Base-by-base conservation (phyloP, 2,888 invertebrate species). In the Calameuta filiformis region DNA sequence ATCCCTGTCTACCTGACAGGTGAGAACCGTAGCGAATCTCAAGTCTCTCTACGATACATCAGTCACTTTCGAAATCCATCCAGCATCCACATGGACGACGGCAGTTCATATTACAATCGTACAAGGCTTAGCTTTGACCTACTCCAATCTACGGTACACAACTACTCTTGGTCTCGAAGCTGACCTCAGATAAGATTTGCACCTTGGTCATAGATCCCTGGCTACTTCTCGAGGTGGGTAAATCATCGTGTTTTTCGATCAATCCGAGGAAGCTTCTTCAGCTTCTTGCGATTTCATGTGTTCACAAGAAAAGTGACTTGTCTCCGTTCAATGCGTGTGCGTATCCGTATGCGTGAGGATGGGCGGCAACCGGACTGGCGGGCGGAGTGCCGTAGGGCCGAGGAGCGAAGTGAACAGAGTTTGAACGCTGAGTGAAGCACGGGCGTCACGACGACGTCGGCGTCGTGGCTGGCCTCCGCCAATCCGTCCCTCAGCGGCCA, bases 401-500 rank as follows among this genome's bases (percentile, higher is more conserved):
- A 68, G 76, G 34, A 78, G 68, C 56, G 76, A 73, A 73, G 30
- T 76, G 71, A 76, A 68, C 56, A 73, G 74, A 79, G 76, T 76
- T 76, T 76, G 76, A 80, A 75, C 75, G 79, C 81, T 88, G 91
- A 91, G 90, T 91, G 91, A 91, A 90, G 90, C 87, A 89, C 89
- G 90, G 89, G 89, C 91, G 90, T 90, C 90, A 90, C 89, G 90
- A 84, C 88, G 89, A 89, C 90, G 89, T 90, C 89, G 88, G 85
- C 86, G 87, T 88, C 88, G 90, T 93, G 93, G 92, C 93, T 83
- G 86, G 93, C 91, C 92, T 94, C 94, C 80, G 93, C 94, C 87
- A 94, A 94, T 92, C 94, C 94, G 88, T 94, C 94, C 89, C 93
- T 94, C 83, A 94, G 92, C 86, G 94, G 91, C 94, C 94, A 94